Evolutionary conservation across 2,113 vertebrate genomes (phyloP).

Genomic region (Balaeniceps rex): DNA sequence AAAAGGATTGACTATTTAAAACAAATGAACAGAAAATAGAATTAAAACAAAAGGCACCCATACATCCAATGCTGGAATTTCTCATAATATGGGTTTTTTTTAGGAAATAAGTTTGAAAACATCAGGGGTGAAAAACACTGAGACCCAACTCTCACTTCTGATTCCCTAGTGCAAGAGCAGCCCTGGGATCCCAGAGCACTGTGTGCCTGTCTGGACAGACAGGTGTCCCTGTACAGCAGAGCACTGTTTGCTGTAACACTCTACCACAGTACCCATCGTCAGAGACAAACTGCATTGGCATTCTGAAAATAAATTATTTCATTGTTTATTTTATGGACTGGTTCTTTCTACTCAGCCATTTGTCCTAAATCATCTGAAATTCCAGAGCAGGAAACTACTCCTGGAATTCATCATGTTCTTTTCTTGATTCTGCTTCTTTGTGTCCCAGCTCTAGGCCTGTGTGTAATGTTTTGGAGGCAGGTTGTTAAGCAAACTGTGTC

Average conservation of each 20-base stretch:
- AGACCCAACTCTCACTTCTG: not conserved
- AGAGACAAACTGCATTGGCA: not conserved
- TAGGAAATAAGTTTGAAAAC: not conserved
- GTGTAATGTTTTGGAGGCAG: not conserved
- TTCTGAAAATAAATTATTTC: not conserved
- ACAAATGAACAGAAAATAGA: not conserved
- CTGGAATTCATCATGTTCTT: not conserved
- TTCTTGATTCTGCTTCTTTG: not conserved
- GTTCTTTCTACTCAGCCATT: not conserved
- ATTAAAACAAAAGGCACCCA: not conserved
- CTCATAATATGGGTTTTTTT: not conserved
- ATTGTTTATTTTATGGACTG: not conserved
- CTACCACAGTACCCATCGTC: not conserved
- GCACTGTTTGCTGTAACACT: not conserved
- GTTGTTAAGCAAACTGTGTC: not conserved
- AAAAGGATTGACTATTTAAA: not conserved
- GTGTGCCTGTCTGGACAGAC: not conserved
- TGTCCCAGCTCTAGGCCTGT: not conserved
- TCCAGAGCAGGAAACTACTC: not conserved
- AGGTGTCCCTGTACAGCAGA: not conserved
- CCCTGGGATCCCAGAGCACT: accelerated
- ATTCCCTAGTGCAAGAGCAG: not conserved
- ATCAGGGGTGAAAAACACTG: accelerated
- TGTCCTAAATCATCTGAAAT: not conserved
- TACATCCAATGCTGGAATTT: not conserved